Conservation (phyloP, 1,140 invertebrate species). For the Brachionus calyciflorus region DNA sequence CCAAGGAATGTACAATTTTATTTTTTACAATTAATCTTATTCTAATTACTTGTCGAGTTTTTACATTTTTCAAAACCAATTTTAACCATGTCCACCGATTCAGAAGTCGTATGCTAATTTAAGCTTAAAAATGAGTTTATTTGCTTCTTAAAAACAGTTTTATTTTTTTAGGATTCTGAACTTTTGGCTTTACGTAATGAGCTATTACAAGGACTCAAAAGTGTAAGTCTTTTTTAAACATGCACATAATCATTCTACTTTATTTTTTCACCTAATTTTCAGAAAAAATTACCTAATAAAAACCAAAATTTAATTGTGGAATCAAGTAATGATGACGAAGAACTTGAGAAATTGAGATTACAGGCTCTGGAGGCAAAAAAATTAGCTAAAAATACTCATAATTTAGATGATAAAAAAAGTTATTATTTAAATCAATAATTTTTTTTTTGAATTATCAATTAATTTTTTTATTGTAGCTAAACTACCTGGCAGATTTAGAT, state of each 20-base stretch:
- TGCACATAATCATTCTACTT: neutral
- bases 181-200: constrained; percentile 19
- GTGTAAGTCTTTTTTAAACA: neutral
- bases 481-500: neutral
- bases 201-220: neutral
- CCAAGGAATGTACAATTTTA: no score
- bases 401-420: neutral
- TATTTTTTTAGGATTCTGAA: neutral
- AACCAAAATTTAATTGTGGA: neutral
- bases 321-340: constrained; percentile 8
- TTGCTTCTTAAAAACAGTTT: neutral
- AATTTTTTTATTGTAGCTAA: neutral
- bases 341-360: neutral
- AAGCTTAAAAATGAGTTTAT: no score
- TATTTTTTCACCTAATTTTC: neutral
- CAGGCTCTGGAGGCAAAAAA: constrained; percentile 6
- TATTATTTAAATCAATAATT: neutral
- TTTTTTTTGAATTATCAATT: no score
- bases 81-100: neutral
- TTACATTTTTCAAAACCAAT: no score
- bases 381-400: neutral
- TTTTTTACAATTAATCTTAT: no score
- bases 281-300: neutral
- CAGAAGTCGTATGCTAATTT: neutral
- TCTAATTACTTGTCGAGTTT: no score